These are phyloP conservation scores for Bombus superbus DNA, from an alignment of 1,140 invertebrate species.

Conservation along the genomic window DNA sequence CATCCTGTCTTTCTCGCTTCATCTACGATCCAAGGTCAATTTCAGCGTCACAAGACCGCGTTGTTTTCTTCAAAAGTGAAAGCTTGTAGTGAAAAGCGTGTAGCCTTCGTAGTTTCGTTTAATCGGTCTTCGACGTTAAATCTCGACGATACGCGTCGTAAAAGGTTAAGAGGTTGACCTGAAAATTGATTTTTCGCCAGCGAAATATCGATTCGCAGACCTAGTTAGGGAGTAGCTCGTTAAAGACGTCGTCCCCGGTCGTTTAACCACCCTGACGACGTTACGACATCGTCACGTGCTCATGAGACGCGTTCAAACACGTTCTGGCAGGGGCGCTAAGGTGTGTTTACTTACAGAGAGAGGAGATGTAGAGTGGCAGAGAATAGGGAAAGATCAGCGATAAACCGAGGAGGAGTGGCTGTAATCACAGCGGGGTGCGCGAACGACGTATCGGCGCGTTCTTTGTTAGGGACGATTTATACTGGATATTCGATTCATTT, in stretches of 20 bases:
- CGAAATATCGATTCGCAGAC: neutral
- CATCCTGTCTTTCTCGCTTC: too few relatives aligned
- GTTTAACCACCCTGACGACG: constrained; percentile 49
- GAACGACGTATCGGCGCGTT: constrained; percentile 5
- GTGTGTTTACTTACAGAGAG: constrained; percentile 52
- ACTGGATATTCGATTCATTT: constrained; percentile 46
- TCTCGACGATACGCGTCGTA: neutral
- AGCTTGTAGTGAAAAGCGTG: too few relatives aligned
- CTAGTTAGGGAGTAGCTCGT: constrained; percentile 13
- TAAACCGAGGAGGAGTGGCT: constrained; percentile 53
- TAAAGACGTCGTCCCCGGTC: constrained; percentile 51
- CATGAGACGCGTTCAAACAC: constrained; percentile 59
- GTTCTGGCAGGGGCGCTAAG: constrained; percentile 6
- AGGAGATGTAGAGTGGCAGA: constrained; percentile 3
- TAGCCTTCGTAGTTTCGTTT: neutral
- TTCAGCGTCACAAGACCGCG: too few relatives aligned
- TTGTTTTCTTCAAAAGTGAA: too few relatives aligned
- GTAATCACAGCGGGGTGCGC: constrained; percentile 46
- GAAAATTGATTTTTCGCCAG: neutral
- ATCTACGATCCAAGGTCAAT: too few relatives aligned
- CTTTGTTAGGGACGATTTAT: constrained; percentile 41
- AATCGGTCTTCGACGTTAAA: neutral
- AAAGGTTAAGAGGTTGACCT: neutral
- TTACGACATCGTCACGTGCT: constrained; percentile 65
- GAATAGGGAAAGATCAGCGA: constrained; percentile 33